phyloP scores from a whole-genome alignment of 2,113 vertebrate genomes.

The Cavia aperea region DNA sequence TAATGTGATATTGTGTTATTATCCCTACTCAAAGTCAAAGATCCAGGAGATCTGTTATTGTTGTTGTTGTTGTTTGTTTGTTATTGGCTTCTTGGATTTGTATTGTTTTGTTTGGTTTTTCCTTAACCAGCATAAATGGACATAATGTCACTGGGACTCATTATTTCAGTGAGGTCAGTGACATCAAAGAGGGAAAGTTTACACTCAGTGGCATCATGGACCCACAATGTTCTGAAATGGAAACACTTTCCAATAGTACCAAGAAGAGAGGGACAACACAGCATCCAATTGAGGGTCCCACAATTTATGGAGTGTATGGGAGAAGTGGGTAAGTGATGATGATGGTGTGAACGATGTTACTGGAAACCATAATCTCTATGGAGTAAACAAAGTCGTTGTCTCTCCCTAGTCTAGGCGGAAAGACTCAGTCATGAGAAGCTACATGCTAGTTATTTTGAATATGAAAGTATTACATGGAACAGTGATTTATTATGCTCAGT shows the following conservation, averaged over 20 bases:
- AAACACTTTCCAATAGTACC: conserved; percentile 29
- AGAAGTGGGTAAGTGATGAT: too few species aligned
- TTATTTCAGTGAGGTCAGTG: conserved; percentile 6
- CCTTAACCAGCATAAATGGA: neutral
- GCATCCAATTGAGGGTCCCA: neutral
- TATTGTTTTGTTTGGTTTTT: neutral
- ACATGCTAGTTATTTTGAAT: neutral
- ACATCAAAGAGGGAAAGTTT: conserved; percentile 26
- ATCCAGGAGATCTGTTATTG: neutral
- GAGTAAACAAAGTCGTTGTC: neutral
- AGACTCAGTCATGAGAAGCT: neutral
- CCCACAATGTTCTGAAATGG: conserved; percentile 12
- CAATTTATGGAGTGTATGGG: neutral
- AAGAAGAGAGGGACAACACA: neutral
- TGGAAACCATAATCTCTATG: neutral
- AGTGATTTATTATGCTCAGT: neutral
- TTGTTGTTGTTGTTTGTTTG: neutral
- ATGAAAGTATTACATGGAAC: neutral
- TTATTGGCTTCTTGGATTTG: neutral
- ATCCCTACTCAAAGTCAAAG: neutral
- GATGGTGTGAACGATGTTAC: neutral
- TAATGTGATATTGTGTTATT: neutral
- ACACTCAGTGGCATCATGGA: neutral
- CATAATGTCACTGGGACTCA: neutral
- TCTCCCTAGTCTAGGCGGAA: neutral